phyloP scores from a whole-genome alignment of 2,888 invertebrate species.

The Conus canariensis region DNA sequence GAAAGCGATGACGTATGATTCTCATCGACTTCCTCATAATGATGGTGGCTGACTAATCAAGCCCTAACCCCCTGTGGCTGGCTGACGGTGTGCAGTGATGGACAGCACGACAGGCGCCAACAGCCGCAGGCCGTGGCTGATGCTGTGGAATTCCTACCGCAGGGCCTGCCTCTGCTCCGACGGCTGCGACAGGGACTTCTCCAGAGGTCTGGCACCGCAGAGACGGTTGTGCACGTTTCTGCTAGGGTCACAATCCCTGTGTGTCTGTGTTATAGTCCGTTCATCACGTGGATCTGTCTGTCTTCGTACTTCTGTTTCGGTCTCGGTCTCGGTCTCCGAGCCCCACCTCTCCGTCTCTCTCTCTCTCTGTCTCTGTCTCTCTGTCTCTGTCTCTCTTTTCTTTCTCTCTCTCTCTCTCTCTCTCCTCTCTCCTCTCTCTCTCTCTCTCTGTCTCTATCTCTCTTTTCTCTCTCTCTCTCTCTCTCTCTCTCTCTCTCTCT shows the following conservation, averaged over 20 bases:
- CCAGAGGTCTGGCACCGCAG: neutral
- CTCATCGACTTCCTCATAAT: no score
- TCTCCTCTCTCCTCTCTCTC: neutral
- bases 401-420: neutral
- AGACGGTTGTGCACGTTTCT: neutral
- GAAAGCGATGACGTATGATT: neutral
- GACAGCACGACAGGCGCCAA: slow-evolving; percentile 14
- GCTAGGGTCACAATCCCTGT: no score
- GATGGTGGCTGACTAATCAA: no score
- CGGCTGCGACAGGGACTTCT: slow-evolving; percentile 20
- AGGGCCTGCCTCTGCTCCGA: slow-evolving; percentile 19
- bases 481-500: neutral
- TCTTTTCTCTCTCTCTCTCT: neutral
- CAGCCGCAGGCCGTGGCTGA: slow-evolving; percentile 19
- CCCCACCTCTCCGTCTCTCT: neutral
- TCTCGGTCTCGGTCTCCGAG: no score
- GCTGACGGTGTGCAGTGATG: neutral
- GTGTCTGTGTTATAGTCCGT: no score
- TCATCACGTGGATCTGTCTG: neutral
- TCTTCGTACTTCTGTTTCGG: no score
- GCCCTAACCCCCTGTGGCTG: no score
- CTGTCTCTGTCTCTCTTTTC: slow-evolving; percentile 4
- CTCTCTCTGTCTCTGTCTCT: slow-evolving; percentile 24
- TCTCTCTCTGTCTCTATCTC: neutral
- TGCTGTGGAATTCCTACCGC: neutral